Evolutionary conservation across 2,797 vertebrate species (phyloP), one percentile per base, ranked within the genome.

Genomic region (Oryzias sinensis): DNA sequence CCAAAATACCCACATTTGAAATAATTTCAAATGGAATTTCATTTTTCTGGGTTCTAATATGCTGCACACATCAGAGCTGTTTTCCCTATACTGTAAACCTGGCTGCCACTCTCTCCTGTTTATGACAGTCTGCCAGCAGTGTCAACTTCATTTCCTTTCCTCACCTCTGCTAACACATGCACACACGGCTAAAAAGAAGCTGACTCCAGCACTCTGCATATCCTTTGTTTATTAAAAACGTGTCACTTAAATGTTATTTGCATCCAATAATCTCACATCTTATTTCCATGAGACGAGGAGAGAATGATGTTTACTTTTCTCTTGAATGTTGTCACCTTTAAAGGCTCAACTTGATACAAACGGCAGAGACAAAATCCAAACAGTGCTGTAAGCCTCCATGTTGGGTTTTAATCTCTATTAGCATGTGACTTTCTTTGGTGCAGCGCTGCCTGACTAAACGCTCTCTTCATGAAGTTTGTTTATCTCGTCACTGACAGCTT

Each of bases 401-500:
- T 46, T 61, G 43, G 58, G 49, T 68, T 14, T 66, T 69, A 72
- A 75, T 77, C 76, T 70, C 43, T 56, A 56, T 78, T 70, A 60
- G 33, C 55, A 49, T 58, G 44, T 33, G 8, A 6, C 25, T 73
- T 59, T 69, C 50, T 51, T 57, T 73, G 48, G 61, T 53, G 14
- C 43, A 45, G 4, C 2, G 22, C 48, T 70, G 17, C 29, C 17
- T 52, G 53, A 33, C 53, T 68, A 59, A 76, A 70, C 79, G 66
- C 53, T 77, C 68, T 53, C 24, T 54, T 25, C 53, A 77, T 65
- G 48, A 56, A 65, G 47, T 55, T 62, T 59, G 64, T 81, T 77
- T 80, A 70, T 79, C 66, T 69, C 49, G 46, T 59, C 27, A 56
- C 67, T 68, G 53, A 66, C 65, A 74, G 73, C 67, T 70, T 65